A percentile compares a stretch with the other conserved stretches of the same genome.
Evolutionary conservation across 2,113 vertebrate genomes (phyloP).

Genomic region (Mixornis gularis): DNA sequence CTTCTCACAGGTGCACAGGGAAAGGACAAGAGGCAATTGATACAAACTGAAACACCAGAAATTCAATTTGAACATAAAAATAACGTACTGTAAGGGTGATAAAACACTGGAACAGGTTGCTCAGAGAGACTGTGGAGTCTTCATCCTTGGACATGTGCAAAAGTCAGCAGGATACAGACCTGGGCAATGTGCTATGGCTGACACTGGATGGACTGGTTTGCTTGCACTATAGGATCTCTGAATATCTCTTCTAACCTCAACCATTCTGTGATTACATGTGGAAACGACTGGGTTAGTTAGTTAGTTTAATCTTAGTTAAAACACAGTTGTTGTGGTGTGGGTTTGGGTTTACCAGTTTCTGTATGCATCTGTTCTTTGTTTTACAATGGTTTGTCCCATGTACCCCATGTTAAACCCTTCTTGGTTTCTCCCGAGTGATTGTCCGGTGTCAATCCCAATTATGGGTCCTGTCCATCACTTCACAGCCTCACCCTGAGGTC

Average conservation of each 20-base stretch:
- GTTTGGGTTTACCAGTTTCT: too few species aligned
- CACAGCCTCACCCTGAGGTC: too few species aligned
- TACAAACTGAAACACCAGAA: neutral
- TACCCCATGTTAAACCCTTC: too few species aligned
- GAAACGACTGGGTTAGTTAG: too few species aligned
- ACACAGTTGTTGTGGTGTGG: neutral
- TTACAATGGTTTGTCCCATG: too few species aligned
- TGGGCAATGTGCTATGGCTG: neutral
- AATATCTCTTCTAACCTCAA: neutral
- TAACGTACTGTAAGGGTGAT: neutral
- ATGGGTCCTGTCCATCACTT: too few species aligned
- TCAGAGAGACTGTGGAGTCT: neutral
- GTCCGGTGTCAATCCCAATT: too few species aligned
- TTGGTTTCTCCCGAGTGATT: too few species aligned
- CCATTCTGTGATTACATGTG: neutral
- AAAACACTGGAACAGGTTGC: neutral
- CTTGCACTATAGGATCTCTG: neutral
- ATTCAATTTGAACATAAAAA: neutral
- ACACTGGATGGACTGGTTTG: neutral
- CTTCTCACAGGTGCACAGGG: neutral
- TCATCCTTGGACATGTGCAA: neutral
- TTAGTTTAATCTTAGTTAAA: neutral
- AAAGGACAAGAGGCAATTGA: neutral
- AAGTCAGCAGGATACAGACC: neutral
- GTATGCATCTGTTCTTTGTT: too few species aligned